Evolutionary conservation across 2,113 vertebrate species (phyloP).

Genomic region (Saguinus midas): DNA sequence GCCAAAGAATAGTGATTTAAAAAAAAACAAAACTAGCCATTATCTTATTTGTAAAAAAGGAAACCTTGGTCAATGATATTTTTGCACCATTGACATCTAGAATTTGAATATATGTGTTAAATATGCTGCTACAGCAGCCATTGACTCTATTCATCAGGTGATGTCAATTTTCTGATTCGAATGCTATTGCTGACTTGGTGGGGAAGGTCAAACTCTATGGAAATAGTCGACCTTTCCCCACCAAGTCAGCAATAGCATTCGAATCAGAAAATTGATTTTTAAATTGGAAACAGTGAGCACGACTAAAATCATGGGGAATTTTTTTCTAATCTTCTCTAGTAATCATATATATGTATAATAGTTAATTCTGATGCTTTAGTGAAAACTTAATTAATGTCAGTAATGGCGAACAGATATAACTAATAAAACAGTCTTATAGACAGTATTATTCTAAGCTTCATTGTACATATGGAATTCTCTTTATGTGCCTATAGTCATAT

Average conservation of each 20-base stretch:
- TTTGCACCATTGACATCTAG: background rate
- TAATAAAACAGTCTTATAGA: background rate
- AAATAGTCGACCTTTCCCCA: too few species aligned
- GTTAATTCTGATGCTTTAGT: background rate
- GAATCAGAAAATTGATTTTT: background rate
- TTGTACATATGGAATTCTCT: background rate
- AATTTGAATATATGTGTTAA: conserved; percentile 37
- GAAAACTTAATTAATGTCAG: background rate
- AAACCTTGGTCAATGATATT: conserved; percentile 34
- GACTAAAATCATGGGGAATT: background rate
- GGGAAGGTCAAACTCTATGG: background rate
- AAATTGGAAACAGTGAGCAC: background rate
- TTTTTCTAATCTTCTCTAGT: background rate
- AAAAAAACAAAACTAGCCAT: background rate
- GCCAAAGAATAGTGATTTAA: conserved; percentile 28
- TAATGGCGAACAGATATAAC: background rate
- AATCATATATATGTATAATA: background rate
- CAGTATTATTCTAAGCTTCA: background rate
- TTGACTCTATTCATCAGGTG: conserved; percentile 26
- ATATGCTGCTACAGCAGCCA: background rate
- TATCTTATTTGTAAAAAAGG: conserved; percentile 48
- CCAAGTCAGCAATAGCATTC: too few species aligned
- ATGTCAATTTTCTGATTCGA: conserved; percentile 54
- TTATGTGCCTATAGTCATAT: background rate
- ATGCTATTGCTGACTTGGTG: conserved; percentile 22